Base-by-base conservation (phyloP, 92 coral and sea anemone genomes). In the Epizoanthus scotinus region DNA sequence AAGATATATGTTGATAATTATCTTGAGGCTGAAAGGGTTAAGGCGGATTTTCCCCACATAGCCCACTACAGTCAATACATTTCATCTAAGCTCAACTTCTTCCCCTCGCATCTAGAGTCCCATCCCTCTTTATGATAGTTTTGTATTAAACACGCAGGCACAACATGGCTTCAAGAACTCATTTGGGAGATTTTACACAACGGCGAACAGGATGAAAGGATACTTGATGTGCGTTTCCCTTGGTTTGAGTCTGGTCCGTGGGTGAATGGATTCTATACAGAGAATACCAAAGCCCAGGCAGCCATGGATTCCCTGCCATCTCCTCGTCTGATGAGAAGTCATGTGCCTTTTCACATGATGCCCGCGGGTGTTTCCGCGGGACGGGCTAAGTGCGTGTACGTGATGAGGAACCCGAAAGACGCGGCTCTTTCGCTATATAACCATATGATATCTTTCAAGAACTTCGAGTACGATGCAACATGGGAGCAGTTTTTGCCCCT, bases 291-390 rank as follows among this genome's bases (percentile, higher is more conserved):
- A 38, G 62, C 40, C n/a, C 77, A 70, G 53, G 56, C 31, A 71
- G 77, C 21, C 4, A 24, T 71, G 40, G 77, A 71, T 21, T 38
- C 77, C 60, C 8, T 71, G 9, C 62, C 77, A 5, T 71, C 77
- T 2, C 77, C 77, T 49, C 77, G 77, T 9, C 17, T 71, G 59
- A 49, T 71, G 60, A 71, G 50, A 52, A 71, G 61, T 12, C 77
- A 71, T 22, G 38, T 71, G n/a, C 77, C 61, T 5, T 71, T 71
- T 71, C 77, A 71, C n/a, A 36, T 71, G 61, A 71, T 71, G 62
- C 77, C 77, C 19, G 3, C 17, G 24, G 60, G 28, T 24, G 27
- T 71, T 24, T n/a, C 60, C 26, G 7, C 61, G 14, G 40, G 40
- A 34, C 40, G 40, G 5, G 40, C 6, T 34, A 71, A 71, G 77